Conservation (phyloP, 2,888 invertebrate species). For the Chymomyza amoena region DNA sequence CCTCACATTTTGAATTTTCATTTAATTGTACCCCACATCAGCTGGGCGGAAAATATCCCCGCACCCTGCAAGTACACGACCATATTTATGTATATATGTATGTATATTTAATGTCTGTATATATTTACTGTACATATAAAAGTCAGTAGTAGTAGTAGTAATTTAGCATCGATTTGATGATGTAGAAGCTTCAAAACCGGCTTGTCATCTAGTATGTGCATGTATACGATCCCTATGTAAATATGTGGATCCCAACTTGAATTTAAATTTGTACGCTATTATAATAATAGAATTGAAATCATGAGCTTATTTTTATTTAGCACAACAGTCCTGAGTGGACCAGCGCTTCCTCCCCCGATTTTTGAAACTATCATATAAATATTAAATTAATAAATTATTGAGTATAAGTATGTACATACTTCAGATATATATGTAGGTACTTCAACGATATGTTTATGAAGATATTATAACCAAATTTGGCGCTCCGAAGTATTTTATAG, state of each 20-base stretch:
- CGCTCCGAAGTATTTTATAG: too few relatives aligned
- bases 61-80: not conserved
- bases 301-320: too few relatives aligned
- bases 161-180: not conserved
- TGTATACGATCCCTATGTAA: not conserved
- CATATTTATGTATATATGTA: not conserved
- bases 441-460: too few relatives aligned
- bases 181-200: not conserved
- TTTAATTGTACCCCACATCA: constrained; percentile 46
- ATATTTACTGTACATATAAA: not conserved
- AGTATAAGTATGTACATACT: too few relatives aligned
- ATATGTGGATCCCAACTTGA: not conserved
- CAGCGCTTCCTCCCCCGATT: too few relatives aligned
- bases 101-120: not conserved
- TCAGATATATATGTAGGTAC: too few relatives aligned
- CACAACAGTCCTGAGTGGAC: too few relatives aligned
- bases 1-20: constrained; percentile 53
- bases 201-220: not conserved
- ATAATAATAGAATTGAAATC: not conserved
- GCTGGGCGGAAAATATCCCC: not conserved
- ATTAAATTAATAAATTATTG: too few relatives aligned
- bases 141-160: not conserved
- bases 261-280: too few relatives aligned
- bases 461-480: too few relatives aligned
- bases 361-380: too few relatives aligned